Evolutionary conservation across 2,797 vertebrate species (phyloP).

Genomic region (Naso thynnoides): DNA sequence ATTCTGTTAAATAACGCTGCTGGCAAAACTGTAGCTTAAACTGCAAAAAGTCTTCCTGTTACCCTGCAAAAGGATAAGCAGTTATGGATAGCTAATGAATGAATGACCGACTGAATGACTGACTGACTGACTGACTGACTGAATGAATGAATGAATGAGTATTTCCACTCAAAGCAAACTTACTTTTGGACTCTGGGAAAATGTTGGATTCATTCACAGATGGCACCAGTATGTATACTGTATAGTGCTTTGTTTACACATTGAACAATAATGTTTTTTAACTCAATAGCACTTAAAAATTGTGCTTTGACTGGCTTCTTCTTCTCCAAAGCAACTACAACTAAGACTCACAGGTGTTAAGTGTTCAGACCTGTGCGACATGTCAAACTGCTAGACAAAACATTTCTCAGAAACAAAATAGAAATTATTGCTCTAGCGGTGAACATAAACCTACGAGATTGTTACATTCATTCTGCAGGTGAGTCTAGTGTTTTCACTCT

Average conservation of each 20-base stretch:
- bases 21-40: not conserved
- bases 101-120: too few species aligned
- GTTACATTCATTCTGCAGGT: not conserved
- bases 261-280: not conserved
- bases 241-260: not conserved
- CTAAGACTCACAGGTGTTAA: not conserved
- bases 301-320: not conserved
- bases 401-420: too few species aligned
- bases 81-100: too few species aligned
- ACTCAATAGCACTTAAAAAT: not conserved
- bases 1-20: not conserved
- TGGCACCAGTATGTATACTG: too few species aligned
- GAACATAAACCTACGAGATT: not conserved
- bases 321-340: not conserved
- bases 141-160: too few species aligned
- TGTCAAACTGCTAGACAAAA: not conserved
- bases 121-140: too few species aligned
- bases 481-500: too few species aligned
- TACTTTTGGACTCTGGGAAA: too few species aligned
- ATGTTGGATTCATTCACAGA: not conserved
- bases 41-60: too few species aligned
- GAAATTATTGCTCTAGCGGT: not conserved
- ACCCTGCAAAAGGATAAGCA: too few species aligned
- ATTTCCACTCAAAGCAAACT: too few species aligned
- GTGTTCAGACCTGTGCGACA: not conserved